These are phyloP conservation scores for Camptogramma bilineatum DNA, from an alignment of 2,888 invertebrate genomes.

Conservation along the genomic window DNA sequence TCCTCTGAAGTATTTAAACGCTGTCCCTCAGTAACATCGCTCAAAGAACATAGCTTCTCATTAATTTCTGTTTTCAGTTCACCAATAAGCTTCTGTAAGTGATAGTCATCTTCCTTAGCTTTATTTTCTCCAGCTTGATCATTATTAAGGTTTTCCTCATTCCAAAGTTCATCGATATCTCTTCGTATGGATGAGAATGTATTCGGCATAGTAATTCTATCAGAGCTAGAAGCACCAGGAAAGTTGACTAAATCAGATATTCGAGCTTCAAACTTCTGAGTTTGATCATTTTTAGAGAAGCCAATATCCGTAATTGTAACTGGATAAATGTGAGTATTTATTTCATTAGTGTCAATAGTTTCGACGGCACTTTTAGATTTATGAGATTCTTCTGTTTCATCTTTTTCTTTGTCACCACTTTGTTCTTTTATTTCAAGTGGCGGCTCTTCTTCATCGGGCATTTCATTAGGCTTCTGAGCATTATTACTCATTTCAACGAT, in stretches of 20 bases:
- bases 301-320: conserved; percentile 29
- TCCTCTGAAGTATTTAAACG: conserved; percentile 20
- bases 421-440: conserved; percentile 4
- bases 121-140: conserved; percentile 16
- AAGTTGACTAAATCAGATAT: conserved; percentile 24
- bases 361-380: conserved; percentile 10
- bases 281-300: conserved; percentile 15
- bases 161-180: conserved; percentile 40
- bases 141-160: conserved; percentile 24
- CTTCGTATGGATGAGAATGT: conserved; percentile 36
- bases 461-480: conserved; percentile 33
- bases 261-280: conserved; percentile 14
- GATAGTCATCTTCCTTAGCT: conserved; percentile 18
- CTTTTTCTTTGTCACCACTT: not conserved
- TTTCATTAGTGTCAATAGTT: not conserved
- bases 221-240: not conserved
- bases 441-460: conserved; percentile 10
- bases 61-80: conserved; percentile 28
- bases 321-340: conserved; percentile 29
- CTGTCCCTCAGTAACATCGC: conserved; percentile 11
- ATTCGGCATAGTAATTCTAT: conserved; percentile 3
- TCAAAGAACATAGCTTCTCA: conserved; percentile 17
- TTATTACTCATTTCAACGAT: conserved; percentile 54
- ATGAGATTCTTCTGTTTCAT: conserved; percentile 22
- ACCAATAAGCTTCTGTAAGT: conserved; percentile 19